Conservation (phyloP, 2,888 invertebrate genomes). For the Drosophila pegasa region DNA sequence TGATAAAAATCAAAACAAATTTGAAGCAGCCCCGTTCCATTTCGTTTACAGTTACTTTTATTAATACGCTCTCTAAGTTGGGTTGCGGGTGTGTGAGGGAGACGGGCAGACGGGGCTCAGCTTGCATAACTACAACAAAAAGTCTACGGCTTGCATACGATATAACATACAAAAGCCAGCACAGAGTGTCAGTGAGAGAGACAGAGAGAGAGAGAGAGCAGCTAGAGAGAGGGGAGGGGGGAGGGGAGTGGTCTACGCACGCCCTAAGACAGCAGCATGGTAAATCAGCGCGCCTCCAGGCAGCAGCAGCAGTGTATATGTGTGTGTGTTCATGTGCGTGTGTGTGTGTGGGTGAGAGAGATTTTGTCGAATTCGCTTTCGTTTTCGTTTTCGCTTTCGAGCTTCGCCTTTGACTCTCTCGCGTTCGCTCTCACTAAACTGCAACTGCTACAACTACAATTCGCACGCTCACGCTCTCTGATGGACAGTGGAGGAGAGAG, state of each 20-base stretch:
- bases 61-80: constrained; percentile 32
- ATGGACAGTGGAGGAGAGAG: background rate
- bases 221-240: constrained; percentile 1
- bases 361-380: constrained; percentile 5
- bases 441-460: constrained; percentile 30
- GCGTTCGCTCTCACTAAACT: constrained; percentile 33
- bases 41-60: constrained; percentile 17
- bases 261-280: constrained; percentile 51
- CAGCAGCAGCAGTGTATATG: constrained; percentile 12
- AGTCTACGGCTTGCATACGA: constrained; percentile 39
- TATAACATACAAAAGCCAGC: constrained; percentile 33
- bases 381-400: constrained; percentile 3
- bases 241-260: background rate
- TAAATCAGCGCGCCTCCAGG: constrained; percentile 41
- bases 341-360: constrained; percentile 10
- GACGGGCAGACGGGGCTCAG: constrained; percentile 7
- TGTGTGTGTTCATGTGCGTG: constrained; percentile 14
- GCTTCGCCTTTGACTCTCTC: constrained; percentile 32
- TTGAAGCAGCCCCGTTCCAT: constrained; percentile 47
- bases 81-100: background rate
- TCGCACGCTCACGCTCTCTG: constrained; percentile 40
- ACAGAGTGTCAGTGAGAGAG: constrained; percentile 16
- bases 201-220: constrained; percentile 5
- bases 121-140: constrained; percentile 44
- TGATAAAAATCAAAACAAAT: constrained; percentile 39